Evolutionary conservation across 1,140 invertebrate genomes (phyloP), one percentile per base, ranked within the genome.

Genomic region (Caenorhabditis latens): DNA sequence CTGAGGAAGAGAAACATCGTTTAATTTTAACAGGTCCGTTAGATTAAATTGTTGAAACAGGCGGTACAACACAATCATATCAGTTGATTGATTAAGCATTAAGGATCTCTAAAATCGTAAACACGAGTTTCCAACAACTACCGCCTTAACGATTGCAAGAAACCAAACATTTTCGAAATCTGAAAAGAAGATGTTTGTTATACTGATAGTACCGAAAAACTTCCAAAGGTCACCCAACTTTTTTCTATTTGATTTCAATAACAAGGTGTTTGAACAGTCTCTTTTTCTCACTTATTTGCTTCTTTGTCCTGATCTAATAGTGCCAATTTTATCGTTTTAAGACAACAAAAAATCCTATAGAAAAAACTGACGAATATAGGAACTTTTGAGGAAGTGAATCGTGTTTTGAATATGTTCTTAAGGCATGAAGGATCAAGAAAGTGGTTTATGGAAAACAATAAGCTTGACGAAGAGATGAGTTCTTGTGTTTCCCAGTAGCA

Each of bases 221-320:
- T 32, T 63, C 21, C n/a, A 53, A 53, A 53, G 50, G 50, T 11
- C 50, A 53, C 9, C 16, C 3, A 8, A 61, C 58, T 71, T 71
- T 48, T 8, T 43, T 46, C 13, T 40, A 19, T 46, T 32, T 16
- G 16, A 16, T 11, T 32, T 6, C 13, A 65, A 71, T 19, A 71
- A 71, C 65, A 71, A 43, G 65, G 19, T 71, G 65, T 71, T 71
- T 71, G 65, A 46, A 71, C 65, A 71, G 40, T 71, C 32, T 32
- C 14, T 19, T 7, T 65, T 40, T 42, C 16, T 40, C n/a, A 19
- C 9, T 13, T 65, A 40, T 14, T 43, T 46, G 40, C 65, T 32
- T 63, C 24, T 42, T 46, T 9, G 2, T 21, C 19, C 32, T 1
- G 32, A 32, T 32, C 32, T 32, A 32, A 32, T 46, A 71, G 42